Percentiles rank a stretch among this genome's conserved stretches.
Conservation (phyloP, 2,888 invertebrate species). For the Lissonota sp. region DNA sequence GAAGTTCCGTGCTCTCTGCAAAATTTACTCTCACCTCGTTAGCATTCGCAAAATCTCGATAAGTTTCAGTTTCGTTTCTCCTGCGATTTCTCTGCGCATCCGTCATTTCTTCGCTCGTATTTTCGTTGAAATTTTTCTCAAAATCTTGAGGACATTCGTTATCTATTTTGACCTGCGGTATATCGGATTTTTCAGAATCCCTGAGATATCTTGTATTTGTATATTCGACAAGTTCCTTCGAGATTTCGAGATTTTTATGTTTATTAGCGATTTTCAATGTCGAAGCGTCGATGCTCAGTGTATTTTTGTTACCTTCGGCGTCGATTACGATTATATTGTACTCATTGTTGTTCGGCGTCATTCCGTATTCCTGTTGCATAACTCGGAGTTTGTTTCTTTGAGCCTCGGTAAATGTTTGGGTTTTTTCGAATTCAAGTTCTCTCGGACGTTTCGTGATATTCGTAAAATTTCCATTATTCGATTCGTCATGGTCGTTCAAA, state of each 20-base stretch:
- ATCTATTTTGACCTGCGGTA: neutral
- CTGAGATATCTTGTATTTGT: conserved; percentile 67
- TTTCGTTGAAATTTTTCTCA: neutral
- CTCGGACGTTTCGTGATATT: conserved; percentile 22
- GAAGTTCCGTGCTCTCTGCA: conserved; percentile 67
- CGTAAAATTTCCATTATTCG: conserved; percentile 34
- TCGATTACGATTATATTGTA: conserved; percentile 72
- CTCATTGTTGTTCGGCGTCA: conserved; percentile 77
- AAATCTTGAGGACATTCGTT: neutral
- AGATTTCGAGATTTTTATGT: conserved; percentile 54
- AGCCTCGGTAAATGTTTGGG: conserved; percentile 86
- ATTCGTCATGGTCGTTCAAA: conserved; percentile 53
- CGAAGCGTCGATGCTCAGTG: conserved; percentile 77
- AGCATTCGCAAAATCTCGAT: conserved; percentile 10
- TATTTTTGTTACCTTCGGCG: conserved; percentile 83
- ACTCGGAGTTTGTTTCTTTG: conserved; percentile 87
- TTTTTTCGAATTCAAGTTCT: conserved; percentile 65
- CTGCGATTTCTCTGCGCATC: conserved; percentile 73
- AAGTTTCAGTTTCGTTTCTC: conserved; percentile 70
- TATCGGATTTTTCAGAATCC: conserved; percentile 33
- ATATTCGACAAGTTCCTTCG: conserved; percentile 58
- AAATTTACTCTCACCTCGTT: conserved; percentile 15
- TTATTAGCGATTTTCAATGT: conserved; percentile 45
- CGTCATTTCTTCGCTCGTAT: conserved; percentile 52
- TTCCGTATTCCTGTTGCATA: conserved; percentile 86